Evolutionary conservation across 2,113 vertebrate genomes (phyloP), one percentile per base, ranked within the genome.

Genomic region (Xenopus borealis): DNA sequence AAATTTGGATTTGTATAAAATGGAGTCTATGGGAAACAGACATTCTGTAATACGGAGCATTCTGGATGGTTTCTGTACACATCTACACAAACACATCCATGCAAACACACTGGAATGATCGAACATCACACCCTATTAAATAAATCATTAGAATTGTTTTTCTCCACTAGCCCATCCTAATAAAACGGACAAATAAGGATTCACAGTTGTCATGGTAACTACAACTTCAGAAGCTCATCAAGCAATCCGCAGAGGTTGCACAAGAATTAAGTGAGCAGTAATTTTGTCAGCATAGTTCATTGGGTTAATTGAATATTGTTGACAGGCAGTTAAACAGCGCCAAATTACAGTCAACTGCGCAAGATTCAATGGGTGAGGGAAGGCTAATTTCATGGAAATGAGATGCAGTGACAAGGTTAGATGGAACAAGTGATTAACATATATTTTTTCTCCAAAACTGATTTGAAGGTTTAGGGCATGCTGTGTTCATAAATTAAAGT

Each of bases 291-390:
- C 74, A 64, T 59, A 79, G 81, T 83, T 85, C 81, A 47, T 81
- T 78, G 78, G 78, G 74, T 85, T 83, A 86, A 82, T 82, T 85
- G 83, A 79, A 82, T 75, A 72, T 65, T 12, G 61, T 4, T 72
- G 80, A 69, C 0, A 0, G 58, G 58, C 19, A 1, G 18, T 61
- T 61, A 61, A 61, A 61, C 58, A 10, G 19, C 19, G 5, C 58
- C 58, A 10, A 61, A 61, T 61, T 61, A 61, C 58, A 61, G 58
- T 61, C 58, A 61, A 23, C 58, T 27, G 12, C 58, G 27, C 27
- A 61, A 61, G 20, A 27, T 61, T 61, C 20, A 61, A 61, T 12
- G 3, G 19, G 58, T 10, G 20, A 10, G 19, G 58, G 58, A 61
- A 61, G 10, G 19, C 2, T 27, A 23, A 61, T 61, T 61, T 20